Percentiles rank a stretch among this genome's conserved stretches.
These are phyloP conservation scores for Upupa epops DNA, from an alignment of 2,113 vertebrate genomes.

Conservation along the genomic window DNA sequence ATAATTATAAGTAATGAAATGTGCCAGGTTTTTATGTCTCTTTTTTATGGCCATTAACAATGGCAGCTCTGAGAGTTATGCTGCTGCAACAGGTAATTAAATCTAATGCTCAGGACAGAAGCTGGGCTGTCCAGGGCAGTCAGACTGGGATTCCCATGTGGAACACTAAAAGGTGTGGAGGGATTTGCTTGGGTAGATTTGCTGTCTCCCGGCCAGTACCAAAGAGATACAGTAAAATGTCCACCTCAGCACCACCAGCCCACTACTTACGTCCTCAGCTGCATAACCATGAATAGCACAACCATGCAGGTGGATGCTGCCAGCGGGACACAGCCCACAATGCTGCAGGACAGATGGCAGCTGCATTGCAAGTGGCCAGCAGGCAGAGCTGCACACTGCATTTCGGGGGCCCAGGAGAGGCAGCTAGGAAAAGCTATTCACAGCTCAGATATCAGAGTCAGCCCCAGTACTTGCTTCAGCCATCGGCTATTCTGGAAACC, in stretches of 20 bases:
- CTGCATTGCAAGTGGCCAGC: fast-evolving
- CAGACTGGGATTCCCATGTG: neutral
- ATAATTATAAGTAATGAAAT: conserved; percentile 41
- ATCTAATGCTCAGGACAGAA: conserved; percentile 36
- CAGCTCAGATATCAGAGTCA: neutral
- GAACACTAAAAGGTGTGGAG: neutral
- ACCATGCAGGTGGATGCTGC: fast-evolving
- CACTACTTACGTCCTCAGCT: neutral
- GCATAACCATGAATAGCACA: fast-evolving
- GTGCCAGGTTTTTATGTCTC: conserved; percentile 49
- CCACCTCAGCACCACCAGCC: fast-evolving
- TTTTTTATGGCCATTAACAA: conserved; percentile 66
- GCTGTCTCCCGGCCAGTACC: neutral
- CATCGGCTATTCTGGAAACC: neutral
- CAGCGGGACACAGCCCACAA: neutral
- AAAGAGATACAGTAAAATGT: neutral
- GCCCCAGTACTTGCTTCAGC: neutral
- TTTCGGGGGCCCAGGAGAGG: neutral
- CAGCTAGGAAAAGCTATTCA: neutral
- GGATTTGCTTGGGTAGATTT: neutral
- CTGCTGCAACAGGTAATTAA: conserved; percentile 61
- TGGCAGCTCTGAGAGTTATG: conserved; percentile 39
- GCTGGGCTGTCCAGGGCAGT: neutral
- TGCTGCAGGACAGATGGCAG: neutral
- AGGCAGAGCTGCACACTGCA: neutral